A percentile compares a stretch with the other conserved stretches of the same genome.
Evolutionary conservation across 2,888 invertebrate genomes (phyloP).

Genomic region (Eristalis arbustorum): DNA sequence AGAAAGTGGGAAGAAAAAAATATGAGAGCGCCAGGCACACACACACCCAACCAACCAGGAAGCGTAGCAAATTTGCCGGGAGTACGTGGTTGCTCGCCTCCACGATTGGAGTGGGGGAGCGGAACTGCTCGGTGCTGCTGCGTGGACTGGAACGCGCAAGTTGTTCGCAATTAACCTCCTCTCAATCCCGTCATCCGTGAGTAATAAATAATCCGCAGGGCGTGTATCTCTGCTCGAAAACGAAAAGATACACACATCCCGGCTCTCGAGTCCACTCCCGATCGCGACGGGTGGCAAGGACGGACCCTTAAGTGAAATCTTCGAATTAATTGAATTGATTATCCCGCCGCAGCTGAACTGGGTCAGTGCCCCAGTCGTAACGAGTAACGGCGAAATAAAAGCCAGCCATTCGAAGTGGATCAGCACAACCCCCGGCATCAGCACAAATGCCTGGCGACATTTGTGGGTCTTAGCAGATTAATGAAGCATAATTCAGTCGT

Average conservation of each 20-base stretch:
- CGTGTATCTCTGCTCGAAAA: background rate
- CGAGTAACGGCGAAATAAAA: background rate
- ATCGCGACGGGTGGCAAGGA: background rate
- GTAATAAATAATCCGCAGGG: background rate
- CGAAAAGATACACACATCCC: background rate
- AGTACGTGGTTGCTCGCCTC: background rate
- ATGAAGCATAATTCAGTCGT: constrained; percentile 1
- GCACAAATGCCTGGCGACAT: background rate
- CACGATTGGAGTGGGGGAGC: background rate
- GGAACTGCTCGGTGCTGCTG: background rate
- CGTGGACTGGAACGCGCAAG: background rate
- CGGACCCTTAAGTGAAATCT: background rate
- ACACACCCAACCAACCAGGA: background rate
- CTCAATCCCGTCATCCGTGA: background rate
- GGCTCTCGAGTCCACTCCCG: background rate
- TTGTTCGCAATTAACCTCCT: background rate
- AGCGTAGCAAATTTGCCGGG: background rate
- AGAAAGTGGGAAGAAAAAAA: background rate
- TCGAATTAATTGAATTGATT: background rate
- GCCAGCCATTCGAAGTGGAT: background rate
- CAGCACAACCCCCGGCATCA: background rate
- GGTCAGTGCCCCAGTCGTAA: background rate
- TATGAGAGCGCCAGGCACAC: background rate
- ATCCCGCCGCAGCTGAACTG: background rate
- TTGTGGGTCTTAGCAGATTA: background rate